Evolutionary conservation across 2,113 vertebrate genomes (phyloP), one percentile per base, ranked within the genome.

Genomic region (Dicentrarchus labrax): DNA sequence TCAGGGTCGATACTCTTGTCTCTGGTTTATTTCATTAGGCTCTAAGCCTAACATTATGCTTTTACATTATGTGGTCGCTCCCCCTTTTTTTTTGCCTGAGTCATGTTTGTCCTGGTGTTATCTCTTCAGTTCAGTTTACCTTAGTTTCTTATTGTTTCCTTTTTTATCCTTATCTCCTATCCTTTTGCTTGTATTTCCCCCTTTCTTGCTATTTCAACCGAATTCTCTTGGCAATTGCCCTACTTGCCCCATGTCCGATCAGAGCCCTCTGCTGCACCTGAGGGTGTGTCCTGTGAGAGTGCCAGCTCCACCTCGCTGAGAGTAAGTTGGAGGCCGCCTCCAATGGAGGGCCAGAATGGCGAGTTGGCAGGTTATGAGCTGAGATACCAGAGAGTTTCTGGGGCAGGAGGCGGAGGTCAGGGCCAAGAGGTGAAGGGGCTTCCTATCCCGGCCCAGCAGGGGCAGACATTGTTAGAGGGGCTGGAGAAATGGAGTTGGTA

Each of bases 401-500:
- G 96, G 91, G 95, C 96, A 89, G 92, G 94, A 86, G 94, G 82
- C 19, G 76, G 96, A 67, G 81, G 85, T 77, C 88, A 91, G 83
- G 93, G 90, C 81, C 82, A 69, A 65, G 89, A 91, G 78, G 51
- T 94, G 92, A 96, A 96, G 95, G 96, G 96, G 92, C 96, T 95
- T 86, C 94, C 94, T 90, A 95, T 97, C 89, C 94, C 96, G 56
- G 95, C 97, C 83, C 93, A 89, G 66, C 93, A 94, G 92, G 96
- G 93, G 41, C 95, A 97, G 82, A 95, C 96, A 86, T 91, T 96
- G 19, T 91, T 99, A 92, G 96, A 96, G 86, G 91, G 95, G 38
- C 94, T 99, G 96, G 96, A 97, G 93, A 98, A 98, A 92, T 99
- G 98, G 98, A 98, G 96, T n/a, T 96, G 96, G 93, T 98, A 99